Evolutionary conservation across 2,113 vertebrate genomes (phyloP), one percentile per base, ranked within the genome.

Genomic region (Ranitomeya variabilis): DNA sequence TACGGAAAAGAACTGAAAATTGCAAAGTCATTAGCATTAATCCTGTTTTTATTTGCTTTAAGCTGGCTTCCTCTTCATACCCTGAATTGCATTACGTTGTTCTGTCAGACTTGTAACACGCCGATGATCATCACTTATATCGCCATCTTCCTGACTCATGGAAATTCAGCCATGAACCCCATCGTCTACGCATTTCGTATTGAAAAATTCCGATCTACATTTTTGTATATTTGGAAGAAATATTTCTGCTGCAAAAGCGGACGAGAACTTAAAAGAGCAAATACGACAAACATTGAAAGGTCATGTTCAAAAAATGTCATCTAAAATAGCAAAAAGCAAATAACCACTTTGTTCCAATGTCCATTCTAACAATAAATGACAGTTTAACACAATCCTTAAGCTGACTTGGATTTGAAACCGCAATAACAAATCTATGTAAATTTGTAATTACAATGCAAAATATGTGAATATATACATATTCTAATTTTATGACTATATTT

Each of bases 81-180:
- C 89, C 94, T 97, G 77, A 99, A 99, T 94, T 98, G 97, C 91
- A 94, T 99, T 92, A 98, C 97, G 12, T 92, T 99, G 74, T 99
- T 99, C 91, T 97, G 96, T 89, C 95, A 96, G 0, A 86, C 87
- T 66, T 96, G 93, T 1, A 2, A 90, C 2, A 95, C 93, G 0
- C 95, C 95, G 0, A 91, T 57, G 52, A 93, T 91, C 89, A 92
- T 98, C 59, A 94, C 94, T 76, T 97, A 97, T 90, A 92, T 97
- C 0, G 97, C 98, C 91, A 98, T 99, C 94, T 95, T 99, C 91
- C 96, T 99, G 89, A 97, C 96, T 0, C 98, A 99, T 0, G 97
- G 96, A 87, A 99, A 99, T 93, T 99, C 98, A 0, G 97, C 97
- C 23, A 98, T 99, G 96, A 99, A 99, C 92, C 98, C 98, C 90